Evolutionary conservation across 1,140 invertebrate species (phyloP), one percentile per base, ranked within the genome.

Genomic region (Dendroctonus valens): DNA sequence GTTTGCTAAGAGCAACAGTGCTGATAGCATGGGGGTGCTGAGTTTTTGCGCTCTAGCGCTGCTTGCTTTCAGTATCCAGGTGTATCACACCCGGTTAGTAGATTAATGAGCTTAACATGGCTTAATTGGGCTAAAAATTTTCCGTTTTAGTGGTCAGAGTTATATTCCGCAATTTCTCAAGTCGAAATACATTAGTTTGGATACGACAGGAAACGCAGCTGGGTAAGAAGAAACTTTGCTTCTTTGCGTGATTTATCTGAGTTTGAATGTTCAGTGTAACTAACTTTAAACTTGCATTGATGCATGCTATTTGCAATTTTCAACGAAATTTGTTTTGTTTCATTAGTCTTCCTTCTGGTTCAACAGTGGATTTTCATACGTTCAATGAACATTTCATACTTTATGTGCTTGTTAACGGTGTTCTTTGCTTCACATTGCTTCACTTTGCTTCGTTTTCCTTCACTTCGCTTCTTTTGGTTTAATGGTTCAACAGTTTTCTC

Each of bases 121-220:
- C 41, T 51, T 41, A 9, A 26, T 52, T 46, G 44, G 5, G 9
- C 12, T 46, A 3, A 11, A 5, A 46, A 2, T 62, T 62, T 41
- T 48, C 44, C 41, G 6, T 40, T 57, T 38, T 15, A 65, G 62
- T 14, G 38, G 40, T 9, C 9, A 65, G 14, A 38, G n/a, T 58
- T 65, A 55, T 11, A 46, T 65, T 38, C 52, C 62, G 6, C 52
- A 58, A 57, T 55, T 65, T 14, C 40, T 65, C 15, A 65, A 65
- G 37, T 49, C 9, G 7, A 65, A 65, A 52, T 62, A 62, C 42
- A 37, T 9, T 11, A 26, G 59, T 48, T 41, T 62, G 26, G 39
- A 52, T 41, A 7, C 39, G 8, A 39, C 44, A 6, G 44, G 59
- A 41, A 40, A 41, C 4, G 12, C 40, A 8, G 4, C 0, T 11